These are phyloP conservation scores for Peromyscus aztecus DNA, from an alignment of 2,797 vertebrate species.

Conservation along the genomic window DNA sequence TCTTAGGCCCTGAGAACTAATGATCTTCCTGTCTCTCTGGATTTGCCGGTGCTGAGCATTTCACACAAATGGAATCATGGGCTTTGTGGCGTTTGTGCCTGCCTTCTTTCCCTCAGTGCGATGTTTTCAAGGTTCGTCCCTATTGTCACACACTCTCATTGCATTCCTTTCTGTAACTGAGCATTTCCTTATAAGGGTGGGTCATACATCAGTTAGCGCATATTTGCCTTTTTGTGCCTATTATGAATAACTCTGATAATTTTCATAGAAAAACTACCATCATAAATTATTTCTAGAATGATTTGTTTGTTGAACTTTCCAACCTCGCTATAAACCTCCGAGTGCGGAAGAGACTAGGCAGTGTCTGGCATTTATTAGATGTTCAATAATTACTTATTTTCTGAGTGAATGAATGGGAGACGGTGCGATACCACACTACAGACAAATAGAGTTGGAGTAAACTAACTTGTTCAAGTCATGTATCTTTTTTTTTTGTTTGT, in stretches of 20 bases:
- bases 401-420: neutral
- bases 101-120: neutral
- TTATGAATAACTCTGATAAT: neutral
- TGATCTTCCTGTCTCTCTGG: neutral
- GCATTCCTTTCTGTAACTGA: neutral
- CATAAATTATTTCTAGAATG: slow-evolving; percentile 33
- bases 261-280: neutral
- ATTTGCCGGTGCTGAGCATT: neutral
- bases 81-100: neutral
- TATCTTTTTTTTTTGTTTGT: neutral
- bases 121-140: neutral
- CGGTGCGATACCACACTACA: neutral
- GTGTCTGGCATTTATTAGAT: neutral
- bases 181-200: neutral
- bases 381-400: neutral
- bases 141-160: neutral
- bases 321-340: neutral
- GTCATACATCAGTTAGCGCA: neutral
- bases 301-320: neutral
- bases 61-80: neutral
- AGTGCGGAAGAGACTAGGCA: neutral
- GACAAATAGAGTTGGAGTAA: neutral
- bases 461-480: neutral
- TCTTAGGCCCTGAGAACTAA: neutral
- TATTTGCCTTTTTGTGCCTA: slow-evolving; percentile 17